Evolutionary conservation across 2,113 vertebrate genomes (phyloP).

Genomic region (Cranoglanis bouderius): DNA sequence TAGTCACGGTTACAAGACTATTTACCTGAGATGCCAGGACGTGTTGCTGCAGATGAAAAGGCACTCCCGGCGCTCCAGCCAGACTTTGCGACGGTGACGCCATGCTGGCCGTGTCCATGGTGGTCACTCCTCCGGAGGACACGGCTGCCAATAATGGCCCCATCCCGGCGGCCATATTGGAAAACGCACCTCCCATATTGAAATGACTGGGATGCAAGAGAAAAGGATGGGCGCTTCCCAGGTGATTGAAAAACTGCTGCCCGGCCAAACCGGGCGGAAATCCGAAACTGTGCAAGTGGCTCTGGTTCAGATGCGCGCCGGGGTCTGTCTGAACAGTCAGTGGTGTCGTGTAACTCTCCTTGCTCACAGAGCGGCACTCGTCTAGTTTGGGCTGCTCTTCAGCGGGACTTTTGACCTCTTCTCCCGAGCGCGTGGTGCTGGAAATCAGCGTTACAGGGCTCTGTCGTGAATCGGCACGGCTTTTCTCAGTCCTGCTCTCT

Average conservation of each 20-base stretch:
- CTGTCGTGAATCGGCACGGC: slow-evolving; percentile 86
- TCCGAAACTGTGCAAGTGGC: slow-evolving; percentile 87
- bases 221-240: slow-evolving; percentile 87
- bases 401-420: slow-evolving; percentile 84
- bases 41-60: slow-evolving; percentile 96
- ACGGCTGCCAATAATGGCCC: slow-evolving; percentile 90
- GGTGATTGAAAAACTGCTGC: slow-evolving; percentile 93
- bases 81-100: slow-evolving; percentile 86
- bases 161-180: slow-evolving; percentile 93
- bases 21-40: slow-evolving; percentile 96
- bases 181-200: slow-evolving; percentile 93
- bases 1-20: slow-evolving; percentile 33
- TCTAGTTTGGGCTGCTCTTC: slow-evolving; percentile 81
- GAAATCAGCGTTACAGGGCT: slow-evolving; percentile 91
- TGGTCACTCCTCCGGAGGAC: slow-evolving; percentile 83
- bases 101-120: slow-evolving; percentile 84
- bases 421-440: slow-evolving; percentile 83
- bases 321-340: slow-evolving; percentile 89
- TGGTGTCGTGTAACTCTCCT: slow-evolving; percentile 84
- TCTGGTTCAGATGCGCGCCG: slow-evolving; percentile 80
- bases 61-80: slow-evolving; percentile 81
- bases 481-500: slow-evolving; percentile 81
- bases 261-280: slow-evolving; percentile 87
- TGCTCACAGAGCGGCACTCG: slow-evolving; percentile 80
- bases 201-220: slow-evolving; percentile 95